Conservation (phyloP, 1,140 invertebrate species). For the Listronotus oregonensis region DNA sequence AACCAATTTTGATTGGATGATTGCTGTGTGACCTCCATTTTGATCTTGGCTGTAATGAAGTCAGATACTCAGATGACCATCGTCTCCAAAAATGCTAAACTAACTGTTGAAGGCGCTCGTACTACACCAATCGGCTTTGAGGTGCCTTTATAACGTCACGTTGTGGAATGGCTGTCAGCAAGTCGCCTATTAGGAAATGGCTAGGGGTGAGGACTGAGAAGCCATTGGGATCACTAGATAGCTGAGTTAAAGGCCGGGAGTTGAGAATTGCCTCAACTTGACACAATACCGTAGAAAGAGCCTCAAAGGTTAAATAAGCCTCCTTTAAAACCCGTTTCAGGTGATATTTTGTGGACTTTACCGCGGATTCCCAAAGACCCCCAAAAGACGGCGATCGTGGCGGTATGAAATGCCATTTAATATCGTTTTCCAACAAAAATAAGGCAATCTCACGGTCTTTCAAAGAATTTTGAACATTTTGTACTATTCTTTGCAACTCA, state of each 20-base stretch:
- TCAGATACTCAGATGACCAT: too few species aligned
- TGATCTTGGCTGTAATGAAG: too few species aligned
- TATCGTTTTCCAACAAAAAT: conserved; percentile 13
- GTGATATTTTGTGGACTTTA: conserved; percentile 43
- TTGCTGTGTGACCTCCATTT: not conserved
- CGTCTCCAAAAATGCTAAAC: too few species aligned
- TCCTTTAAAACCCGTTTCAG: conserved; percentile 35
- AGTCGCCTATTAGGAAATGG: not conserved
- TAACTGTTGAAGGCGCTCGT: too few species aligned
- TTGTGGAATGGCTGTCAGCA: conserved; percentile 2
- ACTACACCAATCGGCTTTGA: not conserved
- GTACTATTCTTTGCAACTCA: not conserved
- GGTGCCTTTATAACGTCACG: not conserved
- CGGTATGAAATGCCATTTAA: conserved; percentile 57
- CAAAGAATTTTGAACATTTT: not conserved
- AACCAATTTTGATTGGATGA: too few species aligned
- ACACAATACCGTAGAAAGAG: conserved; percentile 44
- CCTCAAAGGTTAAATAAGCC: conserved; percentile 33
- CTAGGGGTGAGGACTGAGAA: too few species aligned
- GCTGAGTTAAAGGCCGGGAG: conserved; percentile 43
- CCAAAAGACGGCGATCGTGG: conserved; percentile 49
- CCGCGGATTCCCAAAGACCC: too few species aligned
- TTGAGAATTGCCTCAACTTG: conserved; percentile 53
- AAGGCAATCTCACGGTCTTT: not conserved
- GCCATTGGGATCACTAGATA: too few species aligned